These are phyloP conservation scores for Sardina pilchardus DNA, from an alignment of 2,113 vertebrate species.

Conservation along the genomic window DNA sequence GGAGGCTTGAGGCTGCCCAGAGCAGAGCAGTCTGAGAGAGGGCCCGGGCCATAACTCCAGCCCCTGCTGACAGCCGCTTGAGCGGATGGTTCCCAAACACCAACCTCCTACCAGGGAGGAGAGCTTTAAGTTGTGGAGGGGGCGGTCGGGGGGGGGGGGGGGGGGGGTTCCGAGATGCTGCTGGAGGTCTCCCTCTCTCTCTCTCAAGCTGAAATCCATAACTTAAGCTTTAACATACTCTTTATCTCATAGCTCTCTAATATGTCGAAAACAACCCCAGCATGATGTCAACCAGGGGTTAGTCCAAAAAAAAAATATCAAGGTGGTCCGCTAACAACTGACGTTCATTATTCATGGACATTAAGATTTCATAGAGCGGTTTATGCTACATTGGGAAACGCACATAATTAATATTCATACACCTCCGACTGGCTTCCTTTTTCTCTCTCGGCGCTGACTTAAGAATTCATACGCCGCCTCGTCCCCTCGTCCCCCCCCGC, in stretches of 20 bases:
- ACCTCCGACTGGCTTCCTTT: neutral
- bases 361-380: slow-evolving; percentile 1
- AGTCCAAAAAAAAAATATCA: slow-evolving; percentile 21
- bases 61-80: slow-evolving; percentile 18
- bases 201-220: neutral
- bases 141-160: too few relatives aligned
- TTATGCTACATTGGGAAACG: neutral
- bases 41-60: slow-evolving; percentile 14
- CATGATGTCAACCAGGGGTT: neutral
- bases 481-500: neutral
- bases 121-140: neutral
- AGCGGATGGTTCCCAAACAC: slow-evolving; percentile 4
- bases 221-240: neutral
- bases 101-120: neutral
- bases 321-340: neutral
- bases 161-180: neutral
- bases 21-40: neutral
- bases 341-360: neutral
- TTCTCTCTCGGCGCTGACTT: slow-evolving; percentile 3
- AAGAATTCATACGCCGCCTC: neutral
- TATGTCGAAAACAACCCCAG: neutral
- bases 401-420: slow-evolving; percentile 7
- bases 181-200: neutral
- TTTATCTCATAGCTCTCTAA: neutral
- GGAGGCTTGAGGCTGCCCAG: neutral